Base-by-base conservation (phyloP, 23 tunicate genomes). In the Botrylloides violaceus region DNA sequence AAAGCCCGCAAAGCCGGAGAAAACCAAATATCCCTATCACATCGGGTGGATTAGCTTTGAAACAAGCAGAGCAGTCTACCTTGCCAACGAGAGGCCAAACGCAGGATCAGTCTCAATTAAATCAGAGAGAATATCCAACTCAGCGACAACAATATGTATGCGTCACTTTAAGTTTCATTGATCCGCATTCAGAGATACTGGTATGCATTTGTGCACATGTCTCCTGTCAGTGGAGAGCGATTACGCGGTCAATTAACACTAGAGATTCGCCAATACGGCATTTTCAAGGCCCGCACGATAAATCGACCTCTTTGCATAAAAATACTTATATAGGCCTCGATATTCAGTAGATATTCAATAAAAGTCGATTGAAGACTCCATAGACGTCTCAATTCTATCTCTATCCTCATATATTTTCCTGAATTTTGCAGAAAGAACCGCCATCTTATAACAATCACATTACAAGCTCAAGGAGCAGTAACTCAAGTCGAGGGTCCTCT, bases 11-110 rank as follows among this genome's bases (percentile, higher is more conserved):
- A 32, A 77, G 65, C 48, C 50, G 47, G 1, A 48, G 81, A 66
- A 65, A 25, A 29, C 81, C 81, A 27, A 77, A 77, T 2, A 77
- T 77, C 43, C 81, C 81, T n/a, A 77, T 77, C 60, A 77, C 32
- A 1, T 34, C 73, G 21, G 81, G 81, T 9, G 81, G 81, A 12
- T 33, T 77, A 65, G 72, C 81, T 1, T 66, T 66, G 37, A 77
- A 77, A 36, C 81, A 77, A 21, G 27, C 33, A 19, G 65, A 27
- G 29, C 65, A 60, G 65, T 15, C 65, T 0, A 23, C 25, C 32
- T 43, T 15, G 53, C 53, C 53, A 9, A 9, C 15, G 53, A 9
- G 53, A 15, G 53, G 12, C 53, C 53, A 4, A 31, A 4, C 34
- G 4, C 70, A 29, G 6, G 70, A 63, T 29, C 35, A 19, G 18